A percentile compares a stretch with the other conserved stretches of the same genome.
Conservation (phyloP, 2,113 vertebrate genomes). For the Nibea albiflora region DNA sequence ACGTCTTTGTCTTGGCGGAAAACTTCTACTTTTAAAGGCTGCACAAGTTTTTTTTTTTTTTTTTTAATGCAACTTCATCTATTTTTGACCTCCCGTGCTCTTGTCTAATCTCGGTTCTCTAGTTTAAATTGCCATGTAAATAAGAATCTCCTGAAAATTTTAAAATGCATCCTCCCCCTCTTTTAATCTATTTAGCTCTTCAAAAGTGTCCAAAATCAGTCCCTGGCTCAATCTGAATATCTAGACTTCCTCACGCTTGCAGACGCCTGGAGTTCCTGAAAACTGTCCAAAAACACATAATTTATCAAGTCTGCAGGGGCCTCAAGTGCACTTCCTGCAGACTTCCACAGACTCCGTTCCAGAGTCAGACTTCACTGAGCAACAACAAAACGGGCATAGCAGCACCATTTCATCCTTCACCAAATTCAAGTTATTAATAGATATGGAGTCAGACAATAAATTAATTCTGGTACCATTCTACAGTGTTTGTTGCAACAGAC, state of each 20-base stretch:
- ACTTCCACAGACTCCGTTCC: neutral
- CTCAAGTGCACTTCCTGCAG: neutral
- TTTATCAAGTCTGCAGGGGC: conserved; percentile 14
- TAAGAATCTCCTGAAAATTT: neutral
- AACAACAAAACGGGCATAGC: neutral
- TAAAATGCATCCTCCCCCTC: neutral
- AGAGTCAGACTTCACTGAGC: neutral
- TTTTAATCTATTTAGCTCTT: neutral
- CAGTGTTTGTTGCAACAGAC: neutral
- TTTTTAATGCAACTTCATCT: conserved; percentile 3
- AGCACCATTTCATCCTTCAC: neutral
- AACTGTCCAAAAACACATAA: neutral
- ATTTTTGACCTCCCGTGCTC: neutral
- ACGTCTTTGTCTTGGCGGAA: neutral
- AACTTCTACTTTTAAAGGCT: neutral
- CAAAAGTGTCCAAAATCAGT: neutral
- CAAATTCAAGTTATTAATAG: neutral
- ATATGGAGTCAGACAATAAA: neutral
- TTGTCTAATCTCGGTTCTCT: neutral
- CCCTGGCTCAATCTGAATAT: neutral
- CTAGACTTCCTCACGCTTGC: neutral
- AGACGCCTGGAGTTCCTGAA: neutral
- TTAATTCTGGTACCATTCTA: neutral
- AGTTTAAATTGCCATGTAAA: neutral
- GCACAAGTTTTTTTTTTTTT: neutral